phyloP scores from a whole-genome alignment of 2,888 invertebrate species.

The Heliconius erato region DNA sequence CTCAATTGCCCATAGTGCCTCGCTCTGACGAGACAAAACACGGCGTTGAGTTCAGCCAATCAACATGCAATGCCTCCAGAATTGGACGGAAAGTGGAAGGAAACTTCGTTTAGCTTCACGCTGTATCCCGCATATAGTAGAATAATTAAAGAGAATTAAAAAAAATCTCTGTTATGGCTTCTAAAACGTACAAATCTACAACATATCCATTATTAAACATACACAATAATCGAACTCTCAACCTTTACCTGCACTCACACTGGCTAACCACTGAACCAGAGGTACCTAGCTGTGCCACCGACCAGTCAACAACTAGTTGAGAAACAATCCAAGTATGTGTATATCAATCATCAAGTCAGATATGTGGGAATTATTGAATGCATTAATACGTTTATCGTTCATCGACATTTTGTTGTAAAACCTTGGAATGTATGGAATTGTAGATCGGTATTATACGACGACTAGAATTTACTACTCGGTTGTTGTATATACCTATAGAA shows the following conservation, averaged over 20 bases:
- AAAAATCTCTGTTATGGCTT: no score
- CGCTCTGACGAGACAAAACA: no score
- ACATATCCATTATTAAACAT: no score
- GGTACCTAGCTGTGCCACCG: not conserved
- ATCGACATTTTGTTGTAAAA: conserved; percentile 57
- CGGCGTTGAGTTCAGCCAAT: no score
- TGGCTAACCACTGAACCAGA: not conserved
- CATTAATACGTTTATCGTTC: conserved; percentile 54
- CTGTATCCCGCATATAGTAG: not conserved
- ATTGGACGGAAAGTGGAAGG: no score
- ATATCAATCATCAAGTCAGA: conserved; percentile 16
- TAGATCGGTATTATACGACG: conserved; percentile 49
- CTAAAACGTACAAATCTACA: no score
- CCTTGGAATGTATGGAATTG: conserved; percentile 64
- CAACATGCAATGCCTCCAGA: no score
- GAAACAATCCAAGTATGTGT: conserved; percentile 5
- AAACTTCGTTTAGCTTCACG: not conserved
- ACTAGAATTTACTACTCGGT: not conserved
- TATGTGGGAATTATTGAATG: conserved; percentile 36
- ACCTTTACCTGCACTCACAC: not conserved
- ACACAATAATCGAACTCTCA: not conserved
- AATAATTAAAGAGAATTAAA: no score
- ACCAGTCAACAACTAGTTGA: not conserved
- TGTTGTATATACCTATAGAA: no score
- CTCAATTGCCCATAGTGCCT: no score